Evolutionary conservation across 1,140 invertebrate genomes (phyloP), one percentile per base, ranked within the genome.

Genomic region (Geopemphigus sp.): DNA sequence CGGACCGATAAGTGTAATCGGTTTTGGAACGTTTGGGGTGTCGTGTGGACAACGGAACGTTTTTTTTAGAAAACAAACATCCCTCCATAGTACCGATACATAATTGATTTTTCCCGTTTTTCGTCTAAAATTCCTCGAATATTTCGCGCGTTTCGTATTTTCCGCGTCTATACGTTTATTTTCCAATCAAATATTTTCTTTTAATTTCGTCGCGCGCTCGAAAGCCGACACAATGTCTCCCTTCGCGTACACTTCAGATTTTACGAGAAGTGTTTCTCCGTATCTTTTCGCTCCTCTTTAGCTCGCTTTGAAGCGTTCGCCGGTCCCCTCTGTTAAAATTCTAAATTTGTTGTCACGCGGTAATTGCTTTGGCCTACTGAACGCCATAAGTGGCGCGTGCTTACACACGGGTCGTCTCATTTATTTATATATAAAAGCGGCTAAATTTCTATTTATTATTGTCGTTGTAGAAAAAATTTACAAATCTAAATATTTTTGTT

Each of bases 291-390:
- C 14, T 6, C 19, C 5, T 47, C 64, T 68, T 17, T 8, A 12
- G 15, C 14, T 17, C 24, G 19, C 39, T 47, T 15, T 50, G 14
- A 68, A 68, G 45, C 15, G 22, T 47, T 39, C n/a, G 24, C 47
- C 66, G 26, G 66, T 15, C 26, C 22, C n/a, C 8, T 59, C 10
- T 26, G 56, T n/a, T 68, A 6, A 14, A 50, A 50, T 68, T 50
- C 66, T 39, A 26, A 68, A 68, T 39, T 39, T 24, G 66, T 19
- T 50, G 66, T 68, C 66, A 68, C 66, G 19, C 22, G 2, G 22
- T 68, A 68, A 68, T 68, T 68, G 66, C 66, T 50, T 68, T 50
- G 66, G 66, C 45, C 45, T 26, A 68, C 22, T 47, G 24, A 50
- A 50, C 24, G 22, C 22, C 22, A 50, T 50, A 50, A 68, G 66